Evolutionary conservation across 2,113 vertebrate species (phyloP).

Genomic region (Tychaedon coryphoeus): DNA sequence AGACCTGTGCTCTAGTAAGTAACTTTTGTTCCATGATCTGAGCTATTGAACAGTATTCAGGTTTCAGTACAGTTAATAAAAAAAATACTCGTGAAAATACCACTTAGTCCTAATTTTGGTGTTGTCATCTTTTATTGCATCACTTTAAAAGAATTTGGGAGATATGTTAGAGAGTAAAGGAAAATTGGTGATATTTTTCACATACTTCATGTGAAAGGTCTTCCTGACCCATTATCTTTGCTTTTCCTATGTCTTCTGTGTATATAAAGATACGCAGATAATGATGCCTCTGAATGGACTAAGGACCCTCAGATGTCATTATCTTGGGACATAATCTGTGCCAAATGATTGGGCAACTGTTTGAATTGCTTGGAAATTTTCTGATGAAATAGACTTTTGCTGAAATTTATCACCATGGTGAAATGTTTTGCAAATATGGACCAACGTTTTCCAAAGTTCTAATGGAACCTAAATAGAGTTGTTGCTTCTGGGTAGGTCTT

Average conservation of each 20-base stretch:
- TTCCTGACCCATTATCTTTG: neutral
- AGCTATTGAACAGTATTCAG: neutral
- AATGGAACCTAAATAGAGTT: neutral
- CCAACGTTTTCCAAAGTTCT: neutral
- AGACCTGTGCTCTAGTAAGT: neutral
- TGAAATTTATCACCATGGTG: neutral
- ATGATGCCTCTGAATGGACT: neutral
- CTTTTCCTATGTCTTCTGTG: neutral
- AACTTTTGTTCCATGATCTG: neutral
- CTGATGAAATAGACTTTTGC: slow-evolving; percentile 29
- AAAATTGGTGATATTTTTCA: neutral
- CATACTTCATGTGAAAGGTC: neutral
- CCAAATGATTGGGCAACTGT: neutral
- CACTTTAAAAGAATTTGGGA: neutral
- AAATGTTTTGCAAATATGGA: neutral
- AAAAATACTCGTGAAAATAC: neutral
- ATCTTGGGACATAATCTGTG: neutral
- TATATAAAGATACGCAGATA: neutral
- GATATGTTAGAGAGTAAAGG: neutral
- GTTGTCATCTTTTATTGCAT: neutral
- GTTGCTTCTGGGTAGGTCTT: neutral
- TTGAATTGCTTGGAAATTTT: slow-evolving; percentile 9
- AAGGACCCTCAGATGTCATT: neutral
- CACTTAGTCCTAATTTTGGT: neutral
- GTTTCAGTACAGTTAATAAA: neutral